Evolutionary conservation across 2,797 vertebrate species (phyloP).

Genomic region (Uromys caudimaculatus): DNA sequence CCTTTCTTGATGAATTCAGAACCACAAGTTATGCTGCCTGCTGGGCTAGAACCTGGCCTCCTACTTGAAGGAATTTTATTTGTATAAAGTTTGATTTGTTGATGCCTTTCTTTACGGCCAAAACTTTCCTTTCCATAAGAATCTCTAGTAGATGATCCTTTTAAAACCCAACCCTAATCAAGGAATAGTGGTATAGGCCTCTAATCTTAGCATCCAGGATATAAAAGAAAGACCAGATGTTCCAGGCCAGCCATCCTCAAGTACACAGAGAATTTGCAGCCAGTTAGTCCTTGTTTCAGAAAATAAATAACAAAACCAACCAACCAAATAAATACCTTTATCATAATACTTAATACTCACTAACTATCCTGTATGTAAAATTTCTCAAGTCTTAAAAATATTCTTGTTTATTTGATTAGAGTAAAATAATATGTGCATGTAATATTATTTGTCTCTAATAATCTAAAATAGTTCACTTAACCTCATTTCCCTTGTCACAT

Average conservation of each 20-base stretch:
- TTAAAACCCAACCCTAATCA: neutral
- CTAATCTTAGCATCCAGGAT: neutral
- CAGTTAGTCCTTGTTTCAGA: neutral
- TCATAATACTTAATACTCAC: constrained; percentile 17
- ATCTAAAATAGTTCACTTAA: neutral
- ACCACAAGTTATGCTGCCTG: neutral
- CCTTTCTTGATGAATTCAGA: neutral
- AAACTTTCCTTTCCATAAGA: neutral
- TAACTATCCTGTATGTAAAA: neutral
- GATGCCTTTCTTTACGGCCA: neutral
- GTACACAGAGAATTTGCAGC: neutral
- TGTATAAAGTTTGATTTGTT: neutral
- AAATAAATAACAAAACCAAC: neutral
- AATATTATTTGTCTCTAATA: neutral
- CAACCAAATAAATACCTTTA: neutral
- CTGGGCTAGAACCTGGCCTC: neutral
- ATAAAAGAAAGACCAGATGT: neutral
- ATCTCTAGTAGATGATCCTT: neutral
- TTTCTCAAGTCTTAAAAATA: constrained; percentile 6
- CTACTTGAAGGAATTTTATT: neutral
- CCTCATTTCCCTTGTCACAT: neutral
- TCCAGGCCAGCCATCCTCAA: neutral
- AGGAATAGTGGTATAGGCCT: neutral
- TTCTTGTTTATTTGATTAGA: constrained; percentile 39
- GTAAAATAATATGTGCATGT: constrained; percentile 36